Percentiles rank a stretch among this genome's conserved stretches.
Conservation (phyloP, 1,140 invertebrate species). For the Danaus plexippus region DNA sequence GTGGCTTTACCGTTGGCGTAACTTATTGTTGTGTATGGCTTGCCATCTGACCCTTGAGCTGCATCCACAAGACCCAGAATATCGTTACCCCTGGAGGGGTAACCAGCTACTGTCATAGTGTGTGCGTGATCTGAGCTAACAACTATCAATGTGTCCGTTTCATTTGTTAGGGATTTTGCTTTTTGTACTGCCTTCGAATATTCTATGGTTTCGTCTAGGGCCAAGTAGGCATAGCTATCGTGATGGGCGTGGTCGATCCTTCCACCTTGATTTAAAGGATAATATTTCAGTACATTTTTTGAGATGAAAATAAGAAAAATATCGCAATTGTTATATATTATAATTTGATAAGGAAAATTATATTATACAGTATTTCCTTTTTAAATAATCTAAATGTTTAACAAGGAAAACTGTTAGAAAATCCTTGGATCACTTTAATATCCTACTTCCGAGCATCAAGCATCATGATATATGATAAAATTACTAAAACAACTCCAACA, state of each 20-base stretch:
- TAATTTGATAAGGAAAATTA: too few species aligned
- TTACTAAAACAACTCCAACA: too few species aligned
- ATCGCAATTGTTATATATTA: not conserved
- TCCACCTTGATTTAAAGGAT: constrained; percentile 62
- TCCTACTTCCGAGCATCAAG: too few species aligned
- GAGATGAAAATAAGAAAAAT: constrained; percentile 1
- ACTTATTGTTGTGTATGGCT: constrained; percentile 81
- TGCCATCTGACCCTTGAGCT: constrained; percentile 70
- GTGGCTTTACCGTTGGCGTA: constrained; percentile 79
- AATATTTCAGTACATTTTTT: constrained; percentile 6
- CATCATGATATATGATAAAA: too few species aligned
- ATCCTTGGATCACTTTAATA: too few species aligned
- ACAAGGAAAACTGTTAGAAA: too few species aligned
- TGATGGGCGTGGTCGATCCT: constrained; percentile 84
- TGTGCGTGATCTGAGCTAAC: constrained; percentile 82
- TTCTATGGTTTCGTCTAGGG: constrained; percentile 81
- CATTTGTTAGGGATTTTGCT: constrained; percentile 73
- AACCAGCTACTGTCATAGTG: constrained; percentile 78
- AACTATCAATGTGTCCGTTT: constrained; percentile 77
- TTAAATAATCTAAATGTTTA: too few species aligned
- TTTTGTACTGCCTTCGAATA: constrained; percentile 77
- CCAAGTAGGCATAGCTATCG: constrained; percentile 74
- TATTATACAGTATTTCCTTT: too few species aligned
- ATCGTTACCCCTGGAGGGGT: constrained; percentile 79
- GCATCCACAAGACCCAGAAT: constrained; percentile 74